phyloP scores from a whole-genome alignment of 2,797 vertebrate genomes.

The Poeciliopsis infans region DNA sequence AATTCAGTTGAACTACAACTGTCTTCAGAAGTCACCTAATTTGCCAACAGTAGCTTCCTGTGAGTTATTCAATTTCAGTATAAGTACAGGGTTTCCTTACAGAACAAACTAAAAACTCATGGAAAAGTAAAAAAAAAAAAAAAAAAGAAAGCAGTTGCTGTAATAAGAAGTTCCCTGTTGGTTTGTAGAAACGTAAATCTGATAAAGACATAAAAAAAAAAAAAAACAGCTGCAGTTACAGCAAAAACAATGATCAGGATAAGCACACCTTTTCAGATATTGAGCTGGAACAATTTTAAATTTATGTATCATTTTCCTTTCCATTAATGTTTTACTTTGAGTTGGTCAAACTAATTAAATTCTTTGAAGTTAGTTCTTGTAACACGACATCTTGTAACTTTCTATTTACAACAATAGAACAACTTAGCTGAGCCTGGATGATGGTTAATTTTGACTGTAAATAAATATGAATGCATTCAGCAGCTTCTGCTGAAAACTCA shows the following conservation, averaged over 20 bases:
- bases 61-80: neutral
- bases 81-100: neutral
- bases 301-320: neutral
- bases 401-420: too few relatives aligned
- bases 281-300: neutral
- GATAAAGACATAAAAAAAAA: too few relatives aligned
- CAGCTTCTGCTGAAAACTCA: constrained; percentile 71
- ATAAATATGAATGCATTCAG: constrained; percentile 75
- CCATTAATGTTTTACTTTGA: neutral
- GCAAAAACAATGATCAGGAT: neutral
- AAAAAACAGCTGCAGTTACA: too few relatives aligned
- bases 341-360: neutral
- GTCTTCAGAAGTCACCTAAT: neutral
- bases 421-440: constrained; percentile 30
- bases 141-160: too few relatives aligned
- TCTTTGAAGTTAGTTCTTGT: neutral
- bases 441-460: constrained; percentile 54
- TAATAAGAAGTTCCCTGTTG: too few relatives aligned
- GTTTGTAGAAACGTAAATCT: too few relatives aligned
- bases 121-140: too few relatives aligned
- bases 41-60: neutral
- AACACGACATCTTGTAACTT: neutral
- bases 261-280: neutral
- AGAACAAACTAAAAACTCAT: too few relatives aligned
- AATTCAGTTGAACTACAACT: neutral